Conservation (phyloP, 2,113 vertebrate genomes). For the Chitala chitala region DNA sequence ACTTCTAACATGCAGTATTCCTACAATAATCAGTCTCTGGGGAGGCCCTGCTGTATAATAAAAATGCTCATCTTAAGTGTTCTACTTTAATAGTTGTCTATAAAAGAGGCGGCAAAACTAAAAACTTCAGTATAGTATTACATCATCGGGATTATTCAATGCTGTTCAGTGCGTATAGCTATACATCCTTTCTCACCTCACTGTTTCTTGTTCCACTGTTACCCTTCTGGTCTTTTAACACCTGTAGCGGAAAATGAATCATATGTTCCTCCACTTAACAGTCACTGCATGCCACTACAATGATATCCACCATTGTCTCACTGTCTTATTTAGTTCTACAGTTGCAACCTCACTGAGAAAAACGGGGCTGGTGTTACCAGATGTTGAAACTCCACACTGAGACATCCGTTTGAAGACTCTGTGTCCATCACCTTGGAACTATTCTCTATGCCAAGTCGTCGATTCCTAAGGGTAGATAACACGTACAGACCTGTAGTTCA, state of each 20-base stretch:
- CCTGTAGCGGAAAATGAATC: constrained; percentile 59
- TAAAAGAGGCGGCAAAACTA: no score
- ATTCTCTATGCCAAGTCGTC: constrained; percentile 88
- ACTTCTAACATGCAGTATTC: no score
- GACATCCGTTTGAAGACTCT: constrained; percentile 84
- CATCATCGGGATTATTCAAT: no score
- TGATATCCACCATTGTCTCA: background rate
- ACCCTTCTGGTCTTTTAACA: constrained; percentile 92
- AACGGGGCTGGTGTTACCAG: constrained; percentile 60
- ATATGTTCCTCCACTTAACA: background rate
- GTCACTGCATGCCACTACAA: background rate
- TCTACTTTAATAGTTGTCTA: no score
- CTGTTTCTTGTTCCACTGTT: constrained; percentile 82
- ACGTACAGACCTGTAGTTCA: no score
- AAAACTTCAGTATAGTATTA: no score
- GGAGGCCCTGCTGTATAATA: no score
- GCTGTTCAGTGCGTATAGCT: no score
- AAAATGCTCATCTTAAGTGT: no score
- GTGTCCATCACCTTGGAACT: constrained; percentile 94
- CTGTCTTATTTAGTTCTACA: background rate
- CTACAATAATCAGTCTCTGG: no score
- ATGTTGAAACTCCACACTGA: constrained; percentile 91
- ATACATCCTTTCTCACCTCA: constrained; percentile 78
- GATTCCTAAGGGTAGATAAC: constrained; percentile 64
- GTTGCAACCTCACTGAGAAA: background rate